A percentile compares a stretch with the other conserved stretches of the same genome.
Evolutionary conservation across 2,888 invertebrate species (phyloP).

Genomic region (Automeris io): DNA sequence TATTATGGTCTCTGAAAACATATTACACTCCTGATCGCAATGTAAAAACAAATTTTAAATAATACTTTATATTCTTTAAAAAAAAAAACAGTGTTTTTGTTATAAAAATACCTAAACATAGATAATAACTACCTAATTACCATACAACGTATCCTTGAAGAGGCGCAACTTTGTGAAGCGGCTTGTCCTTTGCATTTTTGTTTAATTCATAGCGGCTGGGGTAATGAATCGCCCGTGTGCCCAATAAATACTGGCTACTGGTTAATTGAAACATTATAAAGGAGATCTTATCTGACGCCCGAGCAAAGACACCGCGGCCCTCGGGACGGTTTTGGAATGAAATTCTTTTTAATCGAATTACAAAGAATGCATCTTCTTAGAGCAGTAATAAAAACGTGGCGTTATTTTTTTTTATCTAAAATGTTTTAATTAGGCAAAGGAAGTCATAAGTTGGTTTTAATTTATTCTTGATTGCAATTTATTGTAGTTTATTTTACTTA

Average conservation of each 20-base stretch:
- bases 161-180: constrained; percentile 32
- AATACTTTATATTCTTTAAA: no score
- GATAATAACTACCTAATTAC: constrained; percentile 9
- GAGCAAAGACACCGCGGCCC: constrained; percentile 55
- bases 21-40: no score
- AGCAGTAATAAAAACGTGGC: constrained; percentile 1
- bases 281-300: constrained; percentile 55
- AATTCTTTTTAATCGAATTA: constrained; percentile 1
- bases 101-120: not conserved
- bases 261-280: constrained; percentile 76
- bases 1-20: no score
- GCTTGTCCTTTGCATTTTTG: constrained; percentile 39
- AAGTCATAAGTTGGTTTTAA: constrained; percentile 2
- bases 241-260: constrained; percentile 73
- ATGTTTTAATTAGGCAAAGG: constrained; percentile 8
- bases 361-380: constrained; percentile 3
- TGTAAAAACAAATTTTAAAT: no score
- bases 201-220: constrained; percentile 18
- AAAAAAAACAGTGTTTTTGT: no score
- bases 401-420: constrained; percentile 13
- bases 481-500: constrained; percentile 11
- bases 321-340: constrained; percentile 18
- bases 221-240: constrained; percentile 60
- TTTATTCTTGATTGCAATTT: no score
- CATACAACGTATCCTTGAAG: constrained; percentile 15